Conservation (phyloP, 2,113 vertebrate species). For the Burhinus oedicnemus region DNA sequence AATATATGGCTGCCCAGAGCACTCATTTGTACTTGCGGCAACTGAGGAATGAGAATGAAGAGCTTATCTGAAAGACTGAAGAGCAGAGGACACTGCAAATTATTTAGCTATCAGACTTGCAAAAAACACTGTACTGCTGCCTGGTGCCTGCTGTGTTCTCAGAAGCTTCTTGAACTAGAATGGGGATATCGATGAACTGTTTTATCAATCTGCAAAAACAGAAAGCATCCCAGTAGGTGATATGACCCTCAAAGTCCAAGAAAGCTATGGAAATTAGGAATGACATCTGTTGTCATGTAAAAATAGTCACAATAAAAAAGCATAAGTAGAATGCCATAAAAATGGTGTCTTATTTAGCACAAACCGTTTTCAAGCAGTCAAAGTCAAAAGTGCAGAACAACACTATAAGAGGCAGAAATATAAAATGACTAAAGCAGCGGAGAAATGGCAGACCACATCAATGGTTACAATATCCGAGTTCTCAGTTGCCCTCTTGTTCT, state of each 20-base stretch:
- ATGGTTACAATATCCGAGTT: neutral
- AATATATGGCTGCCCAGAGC: neutral
- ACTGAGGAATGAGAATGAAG: neutral
- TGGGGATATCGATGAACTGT: neutral
- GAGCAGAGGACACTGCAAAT: neutral
- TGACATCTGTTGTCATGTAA: neutral
- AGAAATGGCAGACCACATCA: neutral
- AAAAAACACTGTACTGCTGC: neutral
- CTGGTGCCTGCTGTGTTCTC: neutral
- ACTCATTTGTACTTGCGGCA: neutral
- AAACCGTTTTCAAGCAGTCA: neutral
- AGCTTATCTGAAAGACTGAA: neutral
- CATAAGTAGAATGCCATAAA: neutral
- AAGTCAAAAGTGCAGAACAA: neutral
- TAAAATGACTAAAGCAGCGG: neutral
- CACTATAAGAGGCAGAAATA: neutral
- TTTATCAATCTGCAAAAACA: neutral
- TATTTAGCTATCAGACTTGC: neutral
- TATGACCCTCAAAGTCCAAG: neutral
- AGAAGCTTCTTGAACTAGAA: neutral
- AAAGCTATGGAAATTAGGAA: neutral
- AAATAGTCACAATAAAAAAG: neutral
- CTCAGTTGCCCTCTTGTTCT: neutral
- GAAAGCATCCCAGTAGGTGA: neutral
- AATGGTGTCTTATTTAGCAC: neutral